Conservation (phyloP, 2,888 invertebrate species). For the Pediacus dermestoides region DNA sequence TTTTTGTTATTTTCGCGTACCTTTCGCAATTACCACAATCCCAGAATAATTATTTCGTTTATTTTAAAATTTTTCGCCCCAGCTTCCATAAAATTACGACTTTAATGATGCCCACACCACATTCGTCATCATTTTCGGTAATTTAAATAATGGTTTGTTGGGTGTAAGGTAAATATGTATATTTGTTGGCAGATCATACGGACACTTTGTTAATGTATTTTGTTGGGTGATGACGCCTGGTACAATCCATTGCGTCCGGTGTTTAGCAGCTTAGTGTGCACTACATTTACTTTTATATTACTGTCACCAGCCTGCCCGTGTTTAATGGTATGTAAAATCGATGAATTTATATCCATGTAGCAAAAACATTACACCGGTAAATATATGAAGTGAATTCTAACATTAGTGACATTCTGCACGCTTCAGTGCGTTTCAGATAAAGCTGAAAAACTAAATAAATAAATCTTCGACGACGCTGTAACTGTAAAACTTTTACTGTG, state of each 20-base stretch:
- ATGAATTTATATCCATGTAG: conserved; percentile 36
- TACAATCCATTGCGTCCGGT: conserved; percentile 25
- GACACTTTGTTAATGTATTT: conserved; percentile 8
- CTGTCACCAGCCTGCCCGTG: conserved; percentile 37
- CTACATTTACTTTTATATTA: conserved; percentile 42
- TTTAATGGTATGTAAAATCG: conserved; percentile 40
- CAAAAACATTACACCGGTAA: conserved; percentile 31
- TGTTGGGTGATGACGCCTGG: conserved; percentile 12
- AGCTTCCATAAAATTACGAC: too few relatives aligned
- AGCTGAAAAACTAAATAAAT: conserved; percentile 6
- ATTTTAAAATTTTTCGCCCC: too few relatives aligned
- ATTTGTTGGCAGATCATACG: conserved; percentile 1
- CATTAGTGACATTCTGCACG: conserved; percentile 33
- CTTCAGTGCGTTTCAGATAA: conserved; percentile 28
- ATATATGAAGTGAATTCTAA: conserved; percentile 17
- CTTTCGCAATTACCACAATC: too few relatives aligned
- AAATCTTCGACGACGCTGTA: too few relatives aligned
- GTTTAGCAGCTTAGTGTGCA: conserved; percentile 35
- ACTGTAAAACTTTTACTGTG: too few relatives aligned
- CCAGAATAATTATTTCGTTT: too few relatives aligned
- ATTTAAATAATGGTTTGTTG: too few relatives aligned
- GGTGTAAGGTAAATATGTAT: too few relatives aligned
- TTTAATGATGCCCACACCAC: too few relatives aligned
- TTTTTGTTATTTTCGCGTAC: too few relatives aligned
- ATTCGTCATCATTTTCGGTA: too few relatives aligned